These are phyloP conservation scores for Larimichthys crocea DNA, from an alignment of 2,113 vertebrate genomes.

Conservation along the genomic window DNA sequence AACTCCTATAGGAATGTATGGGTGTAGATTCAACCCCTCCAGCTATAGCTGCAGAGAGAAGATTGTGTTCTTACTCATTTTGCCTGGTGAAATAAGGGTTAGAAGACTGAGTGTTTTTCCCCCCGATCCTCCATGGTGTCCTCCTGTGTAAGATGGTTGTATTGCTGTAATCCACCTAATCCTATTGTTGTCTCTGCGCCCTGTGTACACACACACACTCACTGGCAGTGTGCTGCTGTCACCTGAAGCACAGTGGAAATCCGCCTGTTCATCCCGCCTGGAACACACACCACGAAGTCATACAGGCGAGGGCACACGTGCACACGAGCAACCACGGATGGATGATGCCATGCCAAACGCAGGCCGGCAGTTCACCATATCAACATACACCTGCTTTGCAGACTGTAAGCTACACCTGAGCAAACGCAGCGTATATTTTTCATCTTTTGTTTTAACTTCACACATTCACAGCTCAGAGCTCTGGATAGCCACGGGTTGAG, in stretches of 20 bases:
- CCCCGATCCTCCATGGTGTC: constrained; percentile 61
- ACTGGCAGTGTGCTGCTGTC: constrained; percentile 57
- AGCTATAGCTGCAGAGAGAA: constrained; percentile 49
- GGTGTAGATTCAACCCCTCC: constrained; percentile 22
- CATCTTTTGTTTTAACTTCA: constrained; percentile 69
- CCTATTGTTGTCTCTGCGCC: constrained; percentile 76
- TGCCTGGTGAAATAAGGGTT: constrained; percentile 62
- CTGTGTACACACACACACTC: constrained; percentile 14
- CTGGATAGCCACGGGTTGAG: constrained; percentile 8
- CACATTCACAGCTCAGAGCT: constrained; percentile 58
- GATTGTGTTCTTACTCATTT: constrained; percentile 59
- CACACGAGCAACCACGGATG: neutral
- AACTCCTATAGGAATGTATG: constrained; percentile 11
- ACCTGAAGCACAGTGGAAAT: constrained; percentile 73
- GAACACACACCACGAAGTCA: constrained; percentile 49
- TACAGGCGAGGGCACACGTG: constrained; percentile 1
- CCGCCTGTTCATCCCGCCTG: constrained; percentile 62
- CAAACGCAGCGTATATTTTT: constrained; percentile 50
- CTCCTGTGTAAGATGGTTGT: constrained; percentile 73
- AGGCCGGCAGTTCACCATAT: constrained; percentile 57
- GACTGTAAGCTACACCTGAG: constrained; percentile 64
- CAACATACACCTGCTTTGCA: constrained; percentile 64
- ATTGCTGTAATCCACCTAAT: constrained; percentile 82
- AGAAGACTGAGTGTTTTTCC: constrained; percentile 40
- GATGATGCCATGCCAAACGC: constrained; percentile 35